These are phyloP conservation scores for Pollicipes pollicipes DNA, from an alignment of 1,140 invertebrate genomes.

Conservation along the genomic window DNA sequence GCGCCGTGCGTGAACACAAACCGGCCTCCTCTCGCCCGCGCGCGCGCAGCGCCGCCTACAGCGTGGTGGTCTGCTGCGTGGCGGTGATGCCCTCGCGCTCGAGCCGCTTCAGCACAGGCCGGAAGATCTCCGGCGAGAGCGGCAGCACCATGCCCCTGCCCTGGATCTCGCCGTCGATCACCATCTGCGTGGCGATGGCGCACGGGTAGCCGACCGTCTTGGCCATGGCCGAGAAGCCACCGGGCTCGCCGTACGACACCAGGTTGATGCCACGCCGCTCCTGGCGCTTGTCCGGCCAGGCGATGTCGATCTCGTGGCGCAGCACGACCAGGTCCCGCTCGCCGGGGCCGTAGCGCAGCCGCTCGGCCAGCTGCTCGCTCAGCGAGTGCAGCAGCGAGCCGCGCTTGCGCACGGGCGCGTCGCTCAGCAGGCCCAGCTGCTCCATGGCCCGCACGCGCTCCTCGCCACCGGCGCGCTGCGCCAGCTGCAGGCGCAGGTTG, in stretches of 20 bases:
- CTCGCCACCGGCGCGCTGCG: slow-evolving; percentile 51
- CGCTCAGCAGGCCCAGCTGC: slow-evolving; percentile 70
- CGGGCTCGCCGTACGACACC: slow-evolving; percentile 72
- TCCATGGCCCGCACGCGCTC: slow-evolving; percentile 52
- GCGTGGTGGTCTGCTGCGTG: slow-evolving; percentile 36
- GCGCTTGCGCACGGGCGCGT: slow-evolving; percentile 55
- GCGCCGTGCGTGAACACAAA: too few relatives aligned
- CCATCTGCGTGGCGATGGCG: slow-evolving; percentile 91
- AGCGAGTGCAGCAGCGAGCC: slow-evolving; percentile 82
- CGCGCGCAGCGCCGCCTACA: too few relatives aligned
- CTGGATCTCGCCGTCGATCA: slow-evolving; percentile 74
- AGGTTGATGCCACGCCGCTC: slow-evolving; percentile 79
- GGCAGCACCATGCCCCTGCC: slow-evolving; percentile 78
- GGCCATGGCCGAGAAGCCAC: slow-evolving; percentile 90
- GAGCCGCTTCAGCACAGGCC: slow-evolving; percentile 67
- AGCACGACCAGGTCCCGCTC: slow-evolving; percentile 90
- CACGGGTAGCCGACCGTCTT: slow-evolving; percentile 89
- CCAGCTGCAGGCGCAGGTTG: slow-evolving; percentile 62
- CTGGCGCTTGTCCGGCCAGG: slow-evolving; percentile 68
- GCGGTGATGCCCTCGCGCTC: slow-evolving; percentile 64
- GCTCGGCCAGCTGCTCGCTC: slow-evolving; percentile 41
- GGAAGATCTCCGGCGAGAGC: slow-evolving; percentile 74
- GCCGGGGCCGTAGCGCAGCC: slow-evolving; percentile 54
- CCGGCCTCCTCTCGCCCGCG: too few relatives aligned
- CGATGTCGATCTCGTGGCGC: slow-evolving; percentile 77